A percentile compares a stretch with the other conserved stretches of the same genome.
Evolutionary conservation across 2,888 invertebrate species (phyloP).

Genomic region (Netelia melanura): DNA sequence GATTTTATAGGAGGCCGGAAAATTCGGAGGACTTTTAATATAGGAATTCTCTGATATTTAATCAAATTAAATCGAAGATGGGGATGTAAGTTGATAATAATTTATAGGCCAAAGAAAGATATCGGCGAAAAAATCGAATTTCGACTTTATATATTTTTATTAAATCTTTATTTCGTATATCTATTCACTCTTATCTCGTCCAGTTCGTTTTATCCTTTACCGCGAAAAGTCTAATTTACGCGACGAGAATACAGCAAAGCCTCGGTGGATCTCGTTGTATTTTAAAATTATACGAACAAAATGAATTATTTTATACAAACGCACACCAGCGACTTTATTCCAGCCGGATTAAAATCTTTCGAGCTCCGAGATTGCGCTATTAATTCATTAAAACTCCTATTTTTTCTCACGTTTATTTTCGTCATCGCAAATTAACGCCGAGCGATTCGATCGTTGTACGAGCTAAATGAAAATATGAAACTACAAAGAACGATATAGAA

Average conservation of each 20-base stretch:
- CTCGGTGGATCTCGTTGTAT: background rate
- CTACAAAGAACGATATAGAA: background rate
- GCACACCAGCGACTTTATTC: background rate
- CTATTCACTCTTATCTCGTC: too few relatives aligned
- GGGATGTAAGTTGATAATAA: too few relatives aligned
- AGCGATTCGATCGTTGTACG: background rate
- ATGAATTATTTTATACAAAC: background rate
- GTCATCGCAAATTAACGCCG: background rate
- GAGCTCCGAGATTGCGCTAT: background rate
- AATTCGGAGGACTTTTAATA: too few relatives aligned
- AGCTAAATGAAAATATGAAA: background rate
- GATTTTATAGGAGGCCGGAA: background rate
- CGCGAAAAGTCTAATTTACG: too few relatives aligned
- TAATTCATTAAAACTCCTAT: background rate
- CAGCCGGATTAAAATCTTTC: background rate
- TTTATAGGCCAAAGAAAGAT: too few relatives aligned
- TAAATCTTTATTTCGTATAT: too few relatives aligned
- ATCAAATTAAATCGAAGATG: too few relatives aligned
- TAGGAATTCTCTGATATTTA: too few relatives aligned
- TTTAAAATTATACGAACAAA: background rate
- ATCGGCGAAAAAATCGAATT: background rate
- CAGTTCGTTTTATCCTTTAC: too few relatives aligned
- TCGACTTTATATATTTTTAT: background rate
- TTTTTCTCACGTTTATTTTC: background rate
- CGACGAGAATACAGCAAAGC: too few relatives aligned